Base-by-base conservation (phyloP, 1,140 invertebrate genomes). In the Drosophila nigrodunni region DNA sequence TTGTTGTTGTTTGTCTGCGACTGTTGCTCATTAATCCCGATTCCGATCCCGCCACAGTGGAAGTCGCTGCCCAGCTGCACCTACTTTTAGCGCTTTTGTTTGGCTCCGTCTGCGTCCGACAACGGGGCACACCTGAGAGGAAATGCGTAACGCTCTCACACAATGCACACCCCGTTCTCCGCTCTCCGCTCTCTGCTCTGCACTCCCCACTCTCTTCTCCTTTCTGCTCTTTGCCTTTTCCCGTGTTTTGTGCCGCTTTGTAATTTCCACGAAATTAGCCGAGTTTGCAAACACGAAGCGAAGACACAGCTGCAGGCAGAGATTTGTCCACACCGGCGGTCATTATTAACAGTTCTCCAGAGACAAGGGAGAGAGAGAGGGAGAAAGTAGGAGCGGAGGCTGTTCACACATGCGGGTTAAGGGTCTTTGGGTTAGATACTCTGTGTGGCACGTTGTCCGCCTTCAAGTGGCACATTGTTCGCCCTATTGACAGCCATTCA, bases 1-100 rank as follows among this genome's bases (percentile, higher is more conserved):
- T 64, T 74, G 64, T 57, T 74, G 64, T 57, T 74, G 54, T 57
- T 50, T 77, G 74, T 72, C 70, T 78, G 82, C 79, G 81, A 86
- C 79, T 86, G 82, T 78, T 86, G 82, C 82, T 87, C 82, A 87
- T 87, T 87, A 87, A 87, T 87, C 80, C 82, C 82, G 74, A 85
- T 81, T 81, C 77, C 61, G 47, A 37, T 30, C n/a, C 59, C 15
- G 46, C 10, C 34, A 21, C 55, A 15, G 44, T 10, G 18, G 13
- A 25, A 49, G 13, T 21, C 7, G 52, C 66, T 50, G 64, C 59
- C 80, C 82, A 77, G 76, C 82, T 87, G 82, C 82, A 87, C 82
- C 82, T 87, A 82, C 82, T 82, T 86, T 81, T 64, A 80, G 73
- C 82, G 82, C 82, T 81, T 86, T 86, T 86, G 82, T 86, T 88